A percentile compares a stretch with the other conserved stretches of the same genome.
phyloP scores from a whole-genome alignment of 2,113 vertebrate genomes.

The Ellobius talpinus region DNA sequence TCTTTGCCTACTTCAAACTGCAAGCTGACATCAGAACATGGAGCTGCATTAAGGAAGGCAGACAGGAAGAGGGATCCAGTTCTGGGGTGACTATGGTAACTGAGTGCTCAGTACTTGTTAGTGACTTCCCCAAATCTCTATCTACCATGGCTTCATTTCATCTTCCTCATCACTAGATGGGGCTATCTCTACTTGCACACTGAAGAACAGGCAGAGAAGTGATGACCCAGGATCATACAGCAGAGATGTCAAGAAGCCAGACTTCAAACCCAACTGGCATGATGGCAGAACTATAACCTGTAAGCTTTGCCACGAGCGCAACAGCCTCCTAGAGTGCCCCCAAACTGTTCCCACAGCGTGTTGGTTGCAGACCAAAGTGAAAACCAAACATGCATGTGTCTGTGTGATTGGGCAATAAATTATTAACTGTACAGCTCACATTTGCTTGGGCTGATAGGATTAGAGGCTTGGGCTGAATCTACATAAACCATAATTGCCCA shows the following conservation, averaged over 20 bases:
- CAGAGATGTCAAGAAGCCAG: neutral
- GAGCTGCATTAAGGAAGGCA: conserved; percentile 28
- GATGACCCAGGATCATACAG: neutral
- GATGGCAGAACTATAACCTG: neutral
- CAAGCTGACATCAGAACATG: neutral
- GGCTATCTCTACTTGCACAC: neutral
- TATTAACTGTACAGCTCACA: conserved; percentile 33
- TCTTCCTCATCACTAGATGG: neutral
- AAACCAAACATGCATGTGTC: conserved; percentile 49
- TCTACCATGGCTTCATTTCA: neutral
- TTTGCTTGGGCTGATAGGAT: conserved; percentile 50
- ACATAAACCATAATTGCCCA: conserved; percentile 46
- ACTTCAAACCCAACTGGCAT: neutral
- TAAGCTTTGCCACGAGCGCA: neutral
- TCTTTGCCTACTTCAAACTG: conserved; percentile 20
- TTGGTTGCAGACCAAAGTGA: neutral
- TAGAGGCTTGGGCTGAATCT: conserved; percentile 37
- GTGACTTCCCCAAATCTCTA: neutral
- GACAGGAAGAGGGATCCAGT: neutral
- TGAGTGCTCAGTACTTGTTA: neutral
- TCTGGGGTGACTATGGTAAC: neutral
- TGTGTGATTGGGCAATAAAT: conserved; percentile 56
- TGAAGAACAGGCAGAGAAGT: neutral
- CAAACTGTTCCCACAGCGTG: conserved; percentile 7
- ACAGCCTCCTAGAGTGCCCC: conserved; percentile 18